phyloP scores from a whole-genome alignment of 37 sponge, comb jelly and placozoan species.

The Spongilla lacustris region DNA sequence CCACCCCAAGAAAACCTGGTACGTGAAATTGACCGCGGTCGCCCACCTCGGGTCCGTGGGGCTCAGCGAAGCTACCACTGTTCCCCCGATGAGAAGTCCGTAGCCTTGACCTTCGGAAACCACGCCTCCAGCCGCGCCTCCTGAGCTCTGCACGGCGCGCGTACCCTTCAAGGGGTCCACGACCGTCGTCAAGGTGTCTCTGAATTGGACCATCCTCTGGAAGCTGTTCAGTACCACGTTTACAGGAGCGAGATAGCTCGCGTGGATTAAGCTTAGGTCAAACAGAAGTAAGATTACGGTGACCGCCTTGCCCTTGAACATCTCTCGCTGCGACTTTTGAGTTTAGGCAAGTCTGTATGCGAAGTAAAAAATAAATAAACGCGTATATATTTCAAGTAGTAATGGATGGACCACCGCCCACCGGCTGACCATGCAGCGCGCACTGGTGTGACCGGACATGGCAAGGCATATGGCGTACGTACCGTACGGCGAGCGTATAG shows the following conservation, averaged over 20 bases:
- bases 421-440: too few relatives aligned
- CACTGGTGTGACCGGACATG: too few relatives aligned
- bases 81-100: neutral
- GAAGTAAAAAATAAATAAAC: too few relatives aligned
- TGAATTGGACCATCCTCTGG: neutral
- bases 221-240: neutral
- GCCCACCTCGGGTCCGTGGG: neutral
- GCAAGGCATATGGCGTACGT: too few relatives aligned
- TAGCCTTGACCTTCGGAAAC: neutral
- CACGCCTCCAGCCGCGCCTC: neutral
- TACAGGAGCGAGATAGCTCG: neutral
- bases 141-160: neutral
- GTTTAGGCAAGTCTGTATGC: too few relatives aligned
- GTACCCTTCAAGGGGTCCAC: neutral
- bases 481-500: too few relatives aligned
- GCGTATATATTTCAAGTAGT: too few relatives aligned
- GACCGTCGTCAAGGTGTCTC: neutral
- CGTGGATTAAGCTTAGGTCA: neutral
- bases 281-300: neutral
- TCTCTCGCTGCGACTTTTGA: neutral
- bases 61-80: neutral
- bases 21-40: neutral
- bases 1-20: neutral
- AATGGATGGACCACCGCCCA: too few relatives aligned
- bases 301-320: neutral